Evolutionary conservation across 2,797 vertebrate genomes (phyloP).

Genomic region (Decapterus maruadsi): DNA sequence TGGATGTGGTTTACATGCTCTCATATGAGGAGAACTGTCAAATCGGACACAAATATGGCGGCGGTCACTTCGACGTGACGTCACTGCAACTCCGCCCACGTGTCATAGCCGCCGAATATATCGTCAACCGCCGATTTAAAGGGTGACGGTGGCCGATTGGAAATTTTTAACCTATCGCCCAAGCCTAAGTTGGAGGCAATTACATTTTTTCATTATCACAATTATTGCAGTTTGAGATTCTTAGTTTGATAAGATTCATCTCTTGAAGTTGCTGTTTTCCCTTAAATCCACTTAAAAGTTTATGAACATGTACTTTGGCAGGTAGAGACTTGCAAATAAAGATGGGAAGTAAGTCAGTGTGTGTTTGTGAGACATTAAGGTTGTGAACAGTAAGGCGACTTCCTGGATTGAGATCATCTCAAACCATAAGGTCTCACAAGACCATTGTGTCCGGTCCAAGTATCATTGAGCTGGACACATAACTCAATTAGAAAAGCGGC

Average conservation of each 20-base stretch:
- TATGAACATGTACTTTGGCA: background rate
- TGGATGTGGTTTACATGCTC: too few species aligned
- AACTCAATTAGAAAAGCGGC: background rate
- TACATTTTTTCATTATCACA: background rate
- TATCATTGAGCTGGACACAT: background rate
- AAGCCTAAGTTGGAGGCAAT: background rate
- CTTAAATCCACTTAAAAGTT: slow-evolving; percentile 25
- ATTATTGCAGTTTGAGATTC: background rate
- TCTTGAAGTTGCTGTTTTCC: slow-evolving; percentile 17
- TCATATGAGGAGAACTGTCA: too few species aligned
- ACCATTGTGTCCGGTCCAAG: slow-evolving; percentile 5
- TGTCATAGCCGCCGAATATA: too few species aligned
- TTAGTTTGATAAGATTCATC: background rate
- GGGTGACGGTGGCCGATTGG: too few species aligned
- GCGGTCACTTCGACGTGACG: too few species aligned
- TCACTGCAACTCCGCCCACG: too few species aligned
- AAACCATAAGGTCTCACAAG: background rate
- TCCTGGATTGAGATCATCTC: background rate
- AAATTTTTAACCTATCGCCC: too few species aligned
- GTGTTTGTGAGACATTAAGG: background rate
- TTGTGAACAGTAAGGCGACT: background rate
- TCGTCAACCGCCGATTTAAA: too few species aligned
- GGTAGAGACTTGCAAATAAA: background rate
- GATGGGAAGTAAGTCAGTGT: background rate
- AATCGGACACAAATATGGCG: too few species aligned